Evolutionary conservation across 92 coral and sea anemone genomes (phyloP).

Genomic region (Porites rus): DNA sequence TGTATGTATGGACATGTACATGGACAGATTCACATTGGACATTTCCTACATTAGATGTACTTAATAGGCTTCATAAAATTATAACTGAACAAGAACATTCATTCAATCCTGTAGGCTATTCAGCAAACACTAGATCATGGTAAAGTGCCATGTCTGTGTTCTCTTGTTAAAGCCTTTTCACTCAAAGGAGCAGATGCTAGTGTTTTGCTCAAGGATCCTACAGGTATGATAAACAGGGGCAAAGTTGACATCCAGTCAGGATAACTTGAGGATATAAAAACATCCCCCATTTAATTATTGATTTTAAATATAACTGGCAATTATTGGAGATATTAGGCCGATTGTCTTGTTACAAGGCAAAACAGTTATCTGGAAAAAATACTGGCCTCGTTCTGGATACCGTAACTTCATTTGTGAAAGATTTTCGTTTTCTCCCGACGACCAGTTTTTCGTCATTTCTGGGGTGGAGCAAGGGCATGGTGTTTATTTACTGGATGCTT

Average conservation of each 20-base stretch:
- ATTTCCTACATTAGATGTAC: too few relatives aligned
- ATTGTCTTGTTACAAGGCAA: background rate
- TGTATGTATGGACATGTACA: too few relatives aligned
- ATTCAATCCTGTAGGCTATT: conserved; percentile 69
- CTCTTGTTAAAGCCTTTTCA: conserved; percentile 85
- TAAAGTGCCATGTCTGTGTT: conserved; percentile 93
- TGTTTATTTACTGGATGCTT: background rate
- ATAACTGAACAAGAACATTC: too few relatives aligned
- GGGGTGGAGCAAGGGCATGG: background rate
- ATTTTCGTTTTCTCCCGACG: background rate
- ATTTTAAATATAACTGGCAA: too few relatives aligned
- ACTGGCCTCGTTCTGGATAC: too few relatives aligned
- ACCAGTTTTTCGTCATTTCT: background rate
- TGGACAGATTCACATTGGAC: too few relatives aligned
- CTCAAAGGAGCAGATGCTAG: conserved; percentile 91
- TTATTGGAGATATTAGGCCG: background rate
- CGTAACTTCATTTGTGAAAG: too few relatives aligned
- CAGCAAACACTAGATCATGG: conserved; percentile 82
- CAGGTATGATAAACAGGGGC: conserved; percentile 64
- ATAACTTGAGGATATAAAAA: too few relatives aligned
- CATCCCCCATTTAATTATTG: too few relatives aligned
- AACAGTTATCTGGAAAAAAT: background rate
- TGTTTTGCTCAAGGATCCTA: conserved; percentile 91
- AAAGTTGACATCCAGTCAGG: too few relatives aligned
- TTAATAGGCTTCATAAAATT: too few relatives aligned